These are phyloP conservation scores for Taenaris catops DNA, from an alignment of 2,888 invertebrate species.

Conservation along the genomic window DNA sequence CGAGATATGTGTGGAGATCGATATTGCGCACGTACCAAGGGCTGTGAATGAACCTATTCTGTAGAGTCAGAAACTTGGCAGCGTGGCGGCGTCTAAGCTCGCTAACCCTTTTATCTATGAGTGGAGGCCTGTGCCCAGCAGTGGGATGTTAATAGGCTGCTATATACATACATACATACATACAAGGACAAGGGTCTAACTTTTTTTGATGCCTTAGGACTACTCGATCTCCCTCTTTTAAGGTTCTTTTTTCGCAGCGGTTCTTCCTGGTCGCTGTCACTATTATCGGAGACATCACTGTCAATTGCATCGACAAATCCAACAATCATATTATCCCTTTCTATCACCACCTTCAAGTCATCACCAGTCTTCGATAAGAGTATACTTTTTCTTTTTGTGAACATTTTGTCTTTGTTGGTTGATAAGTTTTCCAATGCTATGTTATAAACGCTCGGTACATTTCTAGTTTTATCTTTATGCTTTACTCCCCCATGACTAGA, in stretches of 20 bases:
- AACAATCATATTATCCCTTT: constrained; percentile 71
- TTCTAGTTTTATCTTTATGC: constrained; percentile 17
- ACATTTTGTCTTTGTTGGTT: constrained; percentile 34
- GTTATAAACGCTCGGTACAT: constrained; percentile 19
- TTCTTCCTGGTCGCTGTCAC: constrained; percentile 41
- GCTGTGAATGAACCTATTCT: too few species aligned
- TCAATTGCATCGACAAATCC: constrained; percentile 63
- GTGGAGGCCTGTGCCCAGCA: too few species aligned
- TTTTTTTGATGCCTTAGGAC: constrained; percentile 48
- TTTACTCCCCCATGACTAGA: constrained; percentile 17
- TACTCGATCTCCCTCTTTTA: constrained; percentile 49
- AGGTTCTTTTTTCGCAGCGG: constrained; percentile 36
- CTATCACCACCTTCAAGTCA: constrained; percentile 63
- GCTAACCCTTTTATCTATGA: too few species aligned
- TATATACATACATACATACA: too few species aligned
- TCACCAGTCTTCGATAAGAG: constrained; percentile 45
- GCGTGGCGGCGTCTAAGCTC: too few species aligned
- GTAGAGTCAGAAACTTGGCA: too few species aligned
- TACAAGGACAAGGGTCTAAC: too few species aligned
- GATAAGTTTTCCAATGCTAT: constrained; percentile 15
- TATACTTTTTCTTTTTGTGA: constrained; percentile 45
- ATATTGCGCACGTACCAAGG: too few species aligned
- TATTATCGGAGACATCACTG: constrained; percentile 60
- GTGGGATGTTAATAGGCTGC: too few species aligned
- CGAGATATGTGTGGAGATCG: too few species aligned